Percentiles rank a stretch among this genome's conserved stretches.
Conservation (phyloP, 2,113 vertebrate species). For the Formicarius rufipectus region DNA sequence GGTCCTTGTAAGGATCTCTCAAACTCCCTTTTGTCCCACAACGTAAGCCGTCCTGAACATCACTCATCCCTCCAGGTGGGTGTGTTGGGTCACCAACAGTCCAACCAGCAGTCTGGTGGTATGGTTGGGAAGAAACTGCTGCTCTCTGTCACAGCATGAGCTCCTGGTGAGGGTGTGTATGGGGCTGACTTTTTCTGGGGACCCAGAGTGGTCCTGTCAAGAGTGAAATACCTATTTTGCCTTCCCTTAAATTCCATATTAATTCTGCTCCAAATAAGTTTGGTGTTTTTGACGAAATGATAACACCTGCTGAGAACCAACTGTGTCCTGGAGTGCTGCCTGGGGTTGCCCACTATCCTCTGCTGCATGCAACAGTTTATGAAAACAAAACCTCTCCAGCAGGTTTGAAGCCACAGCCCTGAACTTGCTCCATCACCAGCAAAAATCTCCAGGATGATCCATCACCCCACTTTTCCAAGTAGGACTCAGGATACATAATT, state of each 20-base stretch:
- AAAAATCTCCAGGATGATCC: background rate
- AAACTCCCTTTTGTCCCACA: background rate
- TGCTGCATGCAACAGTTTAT: background rate
- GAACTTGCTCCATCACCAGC: background rate
- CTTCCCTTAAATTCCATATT: background rate
- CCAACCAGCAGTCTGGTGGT: background rate
- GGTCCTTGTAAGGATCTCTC: background rate
- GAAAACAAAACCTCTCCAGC: background rate
- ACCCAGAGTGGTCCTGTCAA: background rate
- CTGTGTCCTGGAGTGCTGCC: background rate
- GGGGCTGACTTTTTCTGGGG: background rate
- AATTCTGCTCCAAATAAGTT: background rate
- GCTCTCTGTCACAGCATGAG: background rate
- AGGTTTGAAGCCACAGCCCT: background rate
- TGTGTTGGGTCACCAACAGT: background rate
- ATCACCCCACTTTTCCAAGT: background rate
- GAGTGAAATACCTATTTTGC: background rate
- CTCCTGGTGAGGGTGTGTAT: background rate
- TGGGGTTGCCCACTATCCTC: background rate
- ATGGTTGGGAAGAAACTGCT: background rate
- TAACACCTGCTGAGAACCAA: background rate
- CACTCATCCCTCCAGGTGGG: background rate
- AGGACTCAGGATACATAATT: accelerated
- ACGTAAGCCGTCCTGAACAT: background rate
- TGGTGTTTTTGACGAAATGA: background rate